Evolutionary conservation across 2,113 vertebrate genomes (phyloP).

Genomic region (Malurus melanocephalus): DNA sequence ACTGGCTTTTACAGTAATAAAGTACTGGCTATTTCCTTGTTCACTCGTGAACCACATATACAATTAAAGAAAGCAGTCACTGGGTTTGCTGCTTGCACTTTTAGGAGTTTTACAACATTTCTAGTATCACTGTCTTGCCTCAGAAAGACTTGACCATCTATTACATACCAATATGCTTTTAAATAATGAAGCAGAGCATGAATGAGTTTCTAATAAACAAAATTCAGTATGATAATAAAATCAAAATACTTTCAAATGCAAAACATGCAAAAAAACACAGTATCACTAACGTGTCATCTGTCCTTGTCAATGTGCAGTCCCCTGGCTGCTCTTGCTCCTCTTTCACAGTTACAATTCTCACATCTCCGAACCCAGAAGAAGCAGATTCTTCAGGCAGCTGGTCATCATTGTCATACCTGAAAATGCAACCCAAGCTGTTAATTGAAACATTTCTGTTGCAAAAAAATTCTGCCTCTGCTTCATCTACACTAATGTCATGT

Average conservation of each 20-base stretch:
- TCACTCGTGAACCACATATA: background rate
- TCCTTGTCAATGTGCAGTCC: background rate
- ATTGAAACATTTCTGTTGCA: background rate
- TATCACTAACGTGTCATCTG: slow-evolving; percentile 17
- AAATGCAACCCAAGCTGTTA: background rate
- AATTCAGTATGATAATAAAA: background rate
- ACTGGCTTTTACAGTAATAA: too few species aligned
- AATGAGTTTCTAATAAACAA: background rate
- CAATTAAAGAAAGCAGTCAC: background rate
- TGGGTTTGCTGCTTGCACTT: background rate
- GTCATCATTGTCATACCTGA: background rate
- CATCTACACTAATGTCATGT: background rate
- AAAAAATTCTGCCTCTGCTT: background rate
- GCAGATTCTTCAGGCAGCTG: background rate
- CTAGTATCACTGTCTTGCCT: background rate
- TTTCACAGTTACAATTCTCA: slow-evolving; percentile 10
- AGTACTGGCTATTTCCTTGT: background rate
- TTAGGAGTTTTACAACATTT: background rate
- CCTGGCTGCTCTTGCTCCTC: background rate
- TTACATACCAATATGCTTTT: background rate
- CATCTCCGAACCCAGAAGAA: background rate
- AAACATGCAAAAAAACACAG: background rate
- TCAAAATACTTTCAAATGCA: background rate
- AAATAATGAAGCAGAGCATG: background rate
- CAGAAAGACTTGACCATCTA: background rate